phyloP scores from a whole-genome alignment of 2,888 invertebrate genomes.

The Lasius platythorax region DNA sequence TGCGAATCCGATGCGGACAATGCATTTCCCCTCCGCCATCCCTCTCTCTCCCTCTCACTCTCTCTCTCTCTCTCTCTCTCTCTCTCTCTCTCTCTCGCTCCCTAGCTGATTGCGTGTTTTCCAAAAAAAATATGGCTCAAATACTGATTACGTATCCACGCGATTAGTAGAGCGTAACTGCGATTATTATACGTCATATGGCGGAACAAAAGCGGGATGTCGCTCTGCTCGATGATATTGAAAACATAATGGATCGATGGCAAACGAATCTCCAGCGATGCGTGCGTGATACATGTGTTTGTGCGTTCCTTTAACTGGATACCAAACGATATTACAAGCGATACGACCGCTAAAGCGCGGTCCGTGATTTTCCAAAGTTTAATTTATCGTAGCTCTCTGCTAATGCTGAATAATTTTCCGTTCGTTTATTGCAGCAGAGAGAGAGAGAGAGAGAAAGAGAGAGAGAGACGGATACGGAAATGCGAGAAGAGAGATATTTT shows the following conservation, averaged over 20 bases:
- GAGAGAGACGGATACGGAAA: neutral
- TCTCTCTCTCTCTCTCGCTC: neutral
- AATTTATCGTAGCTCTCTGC: slow-evolving; percentile 32
- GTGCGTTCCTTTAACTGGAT: slow-evolving; percentile 28
- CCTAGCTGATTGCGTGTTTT: neutral
- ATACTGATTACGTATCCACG: slow-evolving; percentile 12
- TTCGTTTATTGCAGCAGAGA: neutral
- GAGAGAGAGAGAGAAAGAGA: neutral
- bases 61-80: no score
- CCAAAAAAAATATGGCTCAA: slow-evolving; percentile 5
- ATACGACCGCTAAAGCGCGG: slow-evolving; percentile 22
- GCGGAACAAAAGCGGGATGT: slow-evolving; percentile 40
- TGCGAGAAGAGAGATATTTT: slow-evolving; percentile 1
- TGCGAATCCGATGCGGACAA: neutral
- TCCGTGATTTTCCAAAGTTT: slow-evolving; percentile 32
- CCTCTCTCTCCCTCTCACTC: no score
- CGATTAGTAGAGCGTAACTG: slow-evolving; percentile 51
- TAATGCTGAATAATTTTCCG: slow-evolving; percentile 17
- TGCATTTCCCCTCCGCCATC: neutral
- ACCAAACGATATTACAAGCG: slow-evolving; percentile 29
- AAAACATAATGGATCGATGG: slow-evolving; percentile 24
- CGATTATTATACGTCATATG: slow-evolving; percentile 59
- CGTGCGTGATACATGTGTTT: neutral
- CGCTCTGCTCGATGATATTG: slow-evolving; percentile 17
- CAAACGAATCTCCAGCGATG: slow-evolving; percentile 15